Evolutionary conservation across 2,888 invertebrate species (phyloP).

Genomic region (Minunthozetes semirufus): DNA sequence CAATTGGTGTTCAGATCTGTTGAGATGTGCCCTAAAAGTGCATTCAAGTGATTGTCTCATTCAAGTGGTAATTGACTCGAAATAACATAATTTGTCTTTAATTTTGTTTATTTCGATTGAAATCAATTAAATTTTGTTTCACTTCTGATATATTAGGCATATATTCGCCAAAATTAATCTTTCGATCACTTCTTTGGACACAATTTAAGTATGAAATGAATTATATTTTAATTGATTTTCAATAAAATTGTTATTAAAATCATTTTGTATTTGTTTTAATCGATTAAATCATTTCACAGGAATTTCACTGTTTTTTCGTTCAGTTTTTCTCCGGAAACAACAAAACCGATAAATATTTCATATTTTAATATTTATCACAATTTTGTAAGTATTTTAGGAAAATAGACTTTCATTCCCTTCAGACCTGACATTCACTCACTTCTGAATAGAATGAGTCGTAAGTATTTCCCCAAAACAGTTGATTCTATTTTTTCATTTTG

Average conservation of each 20-base stretch:
- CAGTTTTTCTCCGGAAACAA: too few relatives aligned
- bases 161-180: slow-evolving; percentile 14
- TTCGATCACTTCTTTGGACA: slow-evolving; percentile 21
- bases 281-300: background rate
- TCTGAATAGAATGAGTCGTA: too few relatives aligned
- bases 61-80: slow-evolving; percentile 17
- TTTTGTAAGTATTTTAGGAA: too few relatives aligned
- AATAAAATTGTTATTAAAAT: background rate
- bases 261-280: background rate
- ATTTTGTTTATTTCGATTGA: background rate
- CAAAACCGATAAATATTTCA: too few relatives aligned
- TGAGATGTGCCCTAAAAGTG: background rate
- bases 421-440: too few relatives aligned
- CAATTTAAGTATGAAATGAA: slow-evolving; percentile 8
- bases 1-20: background rate
- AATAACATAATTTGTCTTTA: slow-evolving; percentile 1
- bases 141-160: background rate
- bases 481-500: too few relatives aligned
- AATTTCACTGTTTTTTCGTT: background rate
- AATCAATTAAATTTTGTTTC: slow-evolving; percentile 3
- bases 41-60: background rate
- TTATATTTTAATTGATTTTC: background rate
- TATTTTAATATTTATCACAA: too few relatives aligned
- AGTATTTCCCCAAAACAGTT: too few relatives aligned
- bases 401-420: too few relatives aligned